Evolutionary conservation across 2,797 vertebrate species (phyloP), one percentile per base, ranked within the genome.

Genomic region (Characodon lateralis): DNA sequence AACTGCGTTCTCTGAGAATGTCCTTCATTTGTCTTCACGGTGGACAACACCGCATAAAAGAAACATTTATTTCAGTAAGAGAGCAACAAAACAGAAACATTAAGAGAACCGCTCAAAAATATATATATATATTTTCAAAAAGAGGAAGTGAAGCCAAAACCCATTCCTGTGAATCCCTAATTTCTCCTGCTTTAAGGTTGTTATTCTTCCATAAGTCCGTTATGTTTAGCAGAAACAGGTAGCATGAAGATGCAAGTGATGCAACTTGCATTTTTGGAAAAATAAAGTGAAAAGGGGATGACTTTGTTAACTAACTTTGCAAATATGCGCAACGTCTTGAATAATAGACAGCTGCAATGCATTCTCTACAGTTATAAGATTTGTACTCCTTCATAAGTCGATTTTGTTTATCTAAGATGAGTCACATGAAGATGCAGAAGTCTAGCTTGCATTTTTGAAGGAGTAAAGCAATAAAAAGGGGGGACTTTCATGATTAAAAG

Each of bases 21-120:
- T 95, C 94, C 94, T 96, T 96, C 94, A 95, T 95, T 93, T 94
- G 87, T 91, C 51, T 85, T 73, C 74, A 80, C 89, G 86, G 89
- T 61, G 84, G 79, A 87, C 83, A 90, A 81, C 89, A 88, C 92
- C 89, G 84, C 86, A 79, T 87, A 83, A 89, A 87, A 91, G 82
- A 87, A 85, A 71, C 78, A 69, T 69, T 82, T 78, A 79, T 78
- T 70, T 72, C 72, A 81, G 89, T 81, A 85, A 83, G 24, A 73
- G 82, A 78, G 84, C 61, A 85, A 83, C 59, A 72, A 89, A 68
- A 90, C 63, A 82, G 85, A 91, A 89, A 89, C 83, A 90, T 89
- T 89, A 92, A 92, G 85, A 84, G 89, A 93, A 94, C 81, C 56
- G 85, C 88, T 73, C 90, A 89, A 94, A 91, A 94, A 92, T 81